Base-by-base conservation (phyloP, 2,888 invertebrate species). In the Nysson spinosus region DNA sequence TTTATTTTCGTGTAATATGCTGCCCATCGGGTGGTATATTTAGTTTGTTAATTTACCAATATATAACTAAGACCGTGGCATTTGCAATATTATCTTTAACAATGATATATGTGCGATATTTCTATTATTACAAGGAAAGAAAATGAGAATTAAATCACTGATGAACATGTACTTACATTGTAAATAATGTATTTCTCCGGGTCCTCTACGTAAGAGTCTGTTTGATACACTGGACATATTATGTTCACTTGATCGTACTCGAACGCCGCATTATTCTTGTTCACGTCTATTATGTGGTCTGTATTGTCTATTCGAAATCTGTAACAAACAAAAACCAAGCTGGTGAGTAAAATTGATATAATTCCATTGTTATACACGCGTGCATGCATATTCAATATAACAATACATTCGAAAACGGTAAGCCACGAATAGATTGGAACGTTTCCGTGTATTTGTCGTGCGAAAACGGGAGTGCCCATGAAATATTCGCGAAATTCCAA, bases 291-390 rank as follows among this genome's bases (percentile, higher is more conserved):
- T 88, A 97, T 96, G 88, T 97, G 96, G 89, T 97, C 97, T 43
- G 97, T 97, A 89, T 97, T 97, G 91, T 97, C 97, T 91, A 97
- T 97, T 89, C 97, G 93, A 90, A 97, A 97, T 92, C 91, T 90
- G 90, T 75, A 89, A 89, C 81, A 84, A 79, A 85, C 62, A 71
- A 75, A 72, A 69, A 56, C 46, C 3, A 3, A 5, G 12, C 17
- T 11, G 20, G 6, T 63, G 40, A 69, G 24, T n/a, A 12, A 32
- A n/a, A 1, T 14, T 30, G n/a, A 9, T 24, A 24, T 24, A 2
- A 7, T 24, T 24, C 24, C 24, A 24, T 24, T 24, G 6, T 2
- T 24, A 24, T 9, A 24, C 5, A 7, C 24, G 9, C 24, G 6
- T 12, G 11, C 9, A 32, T 4, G 1, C 4, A 17, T 6, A 1